Evolutionary conservation across 2,888 invertebrate genomes (phyloP).

Genomic region (Flexamia atlantica): DNA sequence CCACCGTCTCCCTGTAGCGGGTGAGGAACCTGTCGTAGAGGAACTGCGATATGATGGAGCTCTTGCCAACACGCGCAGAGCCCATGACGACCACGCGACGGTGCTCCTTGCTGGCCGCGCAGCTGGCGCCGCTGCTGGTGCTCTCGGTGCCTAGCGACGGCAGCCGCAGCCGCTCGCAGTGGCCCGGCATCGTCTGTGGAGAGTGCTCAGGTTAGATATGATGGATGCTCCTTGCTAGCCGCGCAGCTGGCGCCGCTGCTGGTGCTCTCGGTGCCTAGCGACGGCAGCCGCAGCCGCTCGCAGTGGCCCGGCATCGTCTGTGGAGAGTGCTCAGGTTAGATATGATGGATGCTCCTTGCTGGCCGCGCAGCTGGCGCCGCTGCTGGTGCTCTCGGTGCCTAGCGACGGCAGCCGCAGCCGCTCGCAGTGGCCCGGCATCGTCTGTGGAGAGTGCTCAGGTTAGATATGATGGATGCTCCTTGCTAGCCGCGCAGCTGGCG

Average conservation of each 20-base stretch:
- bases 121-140: constrained; percentile 61
- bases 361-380: constrained; percentile 59
- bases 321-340: constrained; percentile 16
- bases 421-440: constrained; percentile 69
- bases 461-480: not conserved
- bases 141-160: constrained; percentile 70
- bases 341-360: too few species aligned
- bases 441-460: constrained; percentile 25
- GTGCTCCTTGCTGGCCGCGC: constrained; percentile 66
- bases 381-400: constrained; percentile 68
- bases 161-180: constrained; percentile 68
- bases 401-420: constrained; percentile 69
- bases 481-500: not conserved
- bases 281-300: constrained; percentile 69
- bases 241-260: constrained; percentile 60
- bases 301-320: constrained; percentile 68
- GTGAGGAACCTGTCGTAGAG: constrained; percentile 78
- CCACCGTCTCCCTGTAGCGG: constrained; percentile 81
- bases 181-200: constrained; percentile 67
- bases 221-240: constrained; percentile 9
- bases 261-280: constrained; percentile 69
- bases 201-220: not conserved
- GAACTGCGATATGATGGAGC: constrained; percentile 80
- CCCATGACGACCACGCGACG: constrained; percentile 75
- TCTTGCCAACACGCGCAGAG: constrained; percentile 79